These are phyloP conservation scores for Ataeniobius toweri DNA, from an alignment of 2,797 vertebrate species.

Conservation along the genomic window DNA sequence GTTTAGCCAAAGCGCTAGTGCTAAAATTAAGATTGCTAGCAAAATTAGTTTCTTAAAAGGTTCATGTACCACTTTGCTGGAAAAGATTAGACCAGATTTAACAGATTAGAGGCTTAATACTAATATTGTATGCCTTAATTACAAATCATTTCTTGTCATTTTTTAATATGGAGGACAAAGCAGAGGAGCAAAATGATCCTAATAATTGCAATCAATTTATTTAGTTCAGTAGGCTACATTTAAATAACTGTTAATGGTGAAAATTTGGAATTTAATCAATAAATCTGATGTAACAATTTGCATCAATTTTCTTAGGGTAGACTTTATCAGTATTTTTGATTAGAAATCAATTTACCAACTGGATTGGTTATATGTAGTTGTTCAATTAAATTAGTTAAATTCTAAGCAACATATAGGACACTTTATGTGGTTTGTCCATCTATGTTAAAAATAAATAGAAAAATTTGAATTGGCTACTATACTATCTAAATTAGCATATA, in stretches of 20 bases:
- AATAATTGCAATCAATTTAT: neutral
- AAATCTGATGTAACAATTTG: neutral
- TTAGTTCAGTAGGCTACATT: neutral
- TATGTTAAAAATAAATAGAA: neutral
- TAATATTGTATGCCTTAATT: neutral
- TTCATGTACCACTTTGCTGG: neutral
- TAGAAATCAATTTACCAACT: neutral
- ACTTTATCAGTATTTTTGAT: too few species aligned
- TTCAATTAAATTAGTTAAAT: neutral
- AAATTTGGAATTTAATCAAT: neutral
- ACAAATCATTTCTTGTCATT: neutral
- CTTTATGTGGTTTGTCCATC: neutral
- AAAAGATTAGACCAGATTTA: neutral
- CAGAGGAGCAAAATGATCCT: neutral
- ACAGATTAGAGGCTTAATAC: neutral
- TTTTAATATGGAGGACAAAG: neutral
- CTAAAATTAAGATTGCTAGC: neutral
- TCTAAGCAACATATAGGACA: neutral
- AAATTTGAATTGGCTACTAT: neutral
- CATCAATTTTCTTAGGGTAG: neutral
- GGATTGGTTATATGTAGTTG: neutral
- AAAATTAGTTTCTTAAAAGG: neutral
- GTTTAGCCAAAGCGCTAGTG: neutral
- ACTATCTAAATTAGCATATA: too few species aligned
- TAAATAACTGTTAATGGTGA: neutral